Evolutionary conservation across 92 coral and sea anemone species (phyloP).

Genomic region (Nematostella vectensis): DNA sequence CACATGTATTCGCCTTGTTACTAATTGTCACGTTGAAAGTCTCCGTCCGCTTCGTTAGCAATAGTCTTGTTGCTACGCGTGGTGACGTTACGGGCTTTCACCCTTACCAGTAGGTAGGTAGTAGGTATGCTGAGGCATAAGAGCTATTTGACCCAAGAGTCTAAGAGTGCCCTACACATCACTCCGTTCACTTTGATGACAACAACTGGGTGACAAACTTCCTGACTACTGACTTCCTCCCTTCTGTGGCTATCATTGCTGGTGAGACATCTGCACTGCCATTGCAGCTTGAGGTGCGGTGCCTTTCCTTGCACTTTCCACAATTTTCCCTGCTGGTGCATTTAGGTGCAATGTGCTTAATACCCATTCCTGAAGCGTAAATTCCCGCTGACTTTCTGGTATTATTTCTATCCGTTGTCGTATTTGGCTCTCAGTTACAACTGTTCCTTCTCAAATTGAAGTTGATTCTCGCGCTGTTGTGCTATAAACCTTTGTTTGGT

Average conservation of each 20-base stretch:
- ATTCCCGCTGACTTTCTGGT: not conserved
- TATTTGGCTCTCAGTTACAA: not conserved
- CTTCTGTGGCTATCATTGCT: not conserved
- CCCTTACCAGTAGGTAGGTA: not conserved
- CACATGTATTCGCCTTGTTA: constrained; percentile 1
- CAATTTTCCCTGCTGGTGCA: constrained; percentile 23
- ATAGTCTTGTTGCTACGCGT: constrained; percentile 12
- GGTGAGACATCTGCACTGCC: not conserved
- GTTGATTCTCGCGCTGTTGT: not conserved
- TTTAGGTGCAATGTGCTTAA: constrained; percentile 7
- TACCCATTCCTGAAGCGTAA: constrained; percentile 6
- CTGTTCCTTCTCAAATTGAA: not conserved
- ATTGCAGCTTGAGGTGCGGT: not conserved
- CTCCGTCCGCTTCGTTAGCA: constrained; percentile 7
- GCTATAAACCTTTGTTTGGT: not conserved
- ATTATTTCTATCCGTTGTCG: not conserved
- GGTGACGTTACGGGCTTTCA: not conserved
- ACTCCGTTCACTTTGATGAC: constrained; percentile 1
- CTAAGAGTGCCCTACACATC: not conserved
- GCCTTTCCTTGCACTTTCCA: constrained; percentile 16
- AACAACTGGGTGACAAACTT: constrained; percentile 3
- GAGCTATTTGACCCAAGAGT: constrained; percentile 2
- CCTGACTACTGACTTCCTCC: no score
- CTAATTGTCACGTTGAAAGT: constrained; percentile 12
- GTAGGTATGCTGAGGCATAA: not conserved